Evolutionary conservation across 2,797 vertebrate genomes (phyloP).

Genomic region (Anguilla anguilla): DNA sequence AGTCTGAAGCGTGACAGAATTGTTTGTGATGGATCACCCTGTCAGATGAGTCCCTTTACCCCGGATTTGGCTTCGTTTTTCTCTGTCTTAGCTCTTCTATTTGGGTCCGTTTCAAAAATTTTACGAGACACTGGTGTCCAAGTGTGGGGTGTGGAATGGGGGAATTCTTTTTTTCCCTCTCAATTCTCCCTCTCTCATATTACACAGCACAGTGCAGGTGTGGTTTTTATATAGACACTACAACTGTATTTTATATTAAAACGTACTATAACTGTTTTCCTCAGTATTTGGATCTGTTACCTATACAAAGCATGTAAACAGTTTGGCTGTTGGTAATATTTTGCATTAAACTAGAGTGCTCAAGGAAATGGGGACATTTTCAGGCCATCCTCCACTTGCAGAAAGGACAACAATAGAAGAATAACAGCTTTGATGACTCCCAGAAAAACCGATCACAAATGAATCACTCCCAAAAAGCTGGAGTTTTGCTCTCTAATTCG

Average conservation of each 20-base stretch:
- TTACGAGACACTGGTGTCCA: neutral
- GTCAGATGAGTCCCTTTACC: conserved; percentile 3
- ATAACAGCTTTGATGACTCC: neutral
- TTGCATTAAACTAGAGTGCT: neutral
- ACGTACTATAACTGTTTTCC: neutral
- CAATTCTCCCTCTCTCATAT: neutral
- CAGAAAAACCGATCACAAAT: conserved; percentile 3
- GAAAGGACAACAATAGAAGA: neutral
- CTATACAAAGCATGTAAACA: neutral
- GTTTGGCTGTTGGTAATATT: neutral
- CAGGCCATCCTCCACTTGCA: neutral
- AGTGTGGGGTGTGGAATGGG: neutral
- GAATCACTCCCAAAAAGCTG: neutral
- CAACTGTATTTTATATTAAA: neutral
- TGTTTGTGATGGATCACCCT: conserved; percentile 21
- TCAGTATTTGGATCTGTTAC: neutral
- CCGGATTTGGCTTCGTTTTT: neutral
- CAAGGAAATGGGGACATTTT: conserved; percentile 9
- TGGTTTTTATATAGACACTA: neutral
- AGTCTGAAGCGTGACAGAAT: neutral
- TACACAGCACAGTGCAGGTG: neutral
- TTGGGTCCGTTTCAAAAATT: neutral
- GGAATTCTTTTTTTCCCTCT: neutral
- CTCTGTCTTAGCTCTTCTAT: neutral
- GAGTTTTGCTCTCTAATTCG: neutral